phyloP scores from a whole-genome alignment of 1,140 invertebrate species.

The Pseudomyrmex flavicornis region DNA sequence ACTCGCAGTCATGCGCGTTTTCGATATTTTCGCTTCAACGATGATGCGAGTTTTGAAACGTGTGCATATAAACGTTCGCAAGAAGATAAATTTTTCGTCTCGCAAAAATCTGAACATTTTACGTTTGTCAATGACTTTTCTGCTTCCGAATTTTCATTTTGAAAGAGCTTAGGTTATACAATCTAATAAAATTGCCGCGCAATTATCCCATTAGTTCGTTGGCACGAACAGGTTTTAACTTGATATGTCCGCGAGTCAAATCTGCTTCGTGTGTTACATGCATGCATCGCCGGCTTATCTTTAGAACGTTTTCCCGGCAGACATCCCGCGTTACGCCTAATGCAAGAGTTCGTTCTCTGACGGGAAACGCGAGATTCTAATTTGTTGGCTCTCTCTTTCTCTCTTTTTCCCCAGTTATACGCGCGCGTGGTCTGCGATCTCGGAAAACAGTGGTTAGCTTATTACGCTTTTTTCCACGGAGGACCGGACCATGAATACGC shows the following conservation, averaged over 20 bases:
- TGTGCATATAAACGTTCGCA: no score
- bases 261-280: conserved; percentile 18
- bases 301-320: background rate
- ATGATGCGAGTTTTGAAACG: no score
- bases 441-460: conserved; percentile 62
- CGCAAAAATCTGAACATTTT: background rate
- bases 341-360: conserved; percentile 12
- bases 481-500: conserved; percentile 52
- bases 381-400: conserved; percentile 41
- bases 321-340: conserved; percentile 21
- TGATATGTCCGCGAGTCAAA: conserved; percentile 15
- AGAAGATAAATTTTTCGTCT: background rate
- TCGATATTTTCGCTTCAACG: no score
- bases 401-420: no score
- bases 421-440: background rate
- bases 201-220: conserved; percentile 53
- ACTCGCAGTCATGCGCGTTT: no score
- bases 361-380: conserved; percentile 54
- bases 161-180: background rate
- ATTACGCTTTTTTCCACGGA: conserved; percentile 44
- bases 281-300: conserved; percentile 6
- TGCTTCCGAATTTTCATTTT: background rate
- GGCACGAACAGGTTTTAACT: conserved; percentile 34
- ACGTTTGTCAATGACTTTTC: background rate
- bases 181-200: conserved; percentile 25